Evolutionary conservation across 2,797 vertebrate species (phyloP).

Genomic region (Enteromius anoplus): DNA sequence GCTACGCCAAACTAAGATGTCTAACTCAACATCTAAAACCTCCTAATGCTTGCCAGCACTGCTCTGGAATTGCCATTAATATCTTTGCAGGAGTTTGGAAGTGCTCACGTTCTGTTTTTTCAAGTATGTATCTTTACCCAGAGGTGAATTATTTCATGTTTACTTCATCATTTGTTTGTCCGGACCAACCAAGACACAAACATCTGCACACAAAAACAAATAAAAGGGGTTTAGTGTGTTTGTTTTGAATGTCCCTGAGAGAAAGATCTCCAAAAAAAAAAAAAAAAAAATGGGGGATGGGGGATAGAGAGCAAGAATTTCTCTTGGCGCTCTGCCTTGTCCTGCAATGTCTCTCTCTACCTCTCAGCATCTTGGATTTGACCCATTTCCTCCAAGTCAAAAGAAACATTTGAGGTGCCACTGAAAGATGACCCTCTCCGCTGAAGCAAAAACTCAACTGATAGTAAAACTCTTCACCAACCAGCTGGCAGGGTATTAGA

Average conservation of each 20-base stretch:
- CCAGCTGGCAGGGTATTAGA: conserved; percentile 45
- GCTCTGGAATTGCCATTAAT: conserved; percentile 54
- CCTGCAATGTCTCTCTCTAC: conserved; percentile 62
- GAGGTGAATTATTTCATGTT: conserved; percentile 67
- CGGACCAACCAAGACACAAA: conserved; percentile 56
- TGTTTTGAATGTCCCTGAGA: conserved; percentile 30
- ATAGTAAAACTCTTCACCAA: conserved; percentile 47
- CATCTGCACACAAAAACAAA: conserved; percentile 54
- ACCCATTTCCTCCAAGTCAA: conserved; percentile 65
- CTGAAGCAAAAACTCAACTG: conserved; percentile 26
- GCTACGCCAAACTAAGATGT: conserved; percentile 21
- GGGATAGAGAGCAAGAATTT: conserved; percentile 59
- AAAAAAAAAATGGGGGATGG: conserved; percentile 10
- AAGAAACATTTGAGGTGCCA: conserved; percentile 52
- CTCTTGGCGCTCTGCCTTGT: conserved; percentile 67
- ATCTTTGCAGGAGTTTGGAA: conserved; percentile 61
- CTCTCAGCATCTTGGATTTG: conserved; percentile 48
- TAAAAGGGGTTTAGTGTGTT: conserved; percentile 17
- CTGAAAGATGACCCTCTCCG: conserved; percentile 54
- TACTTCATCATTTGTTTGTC: conserved; percentile 67
- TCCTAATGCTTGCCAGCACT: conserved; percentile 52
- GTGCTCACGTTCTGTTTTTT: conserved; percentile 57
- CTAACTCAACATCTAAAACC: conserved; percentile 49
- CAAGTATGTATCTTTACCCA: conserved; percentile 69
- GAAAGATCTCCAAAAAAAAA: conserved; percentile 6